Evolutionary conservation across 2,797 vertebrate genomes (phyloP).

Genomic region (Sebastes goodei): DNA sequence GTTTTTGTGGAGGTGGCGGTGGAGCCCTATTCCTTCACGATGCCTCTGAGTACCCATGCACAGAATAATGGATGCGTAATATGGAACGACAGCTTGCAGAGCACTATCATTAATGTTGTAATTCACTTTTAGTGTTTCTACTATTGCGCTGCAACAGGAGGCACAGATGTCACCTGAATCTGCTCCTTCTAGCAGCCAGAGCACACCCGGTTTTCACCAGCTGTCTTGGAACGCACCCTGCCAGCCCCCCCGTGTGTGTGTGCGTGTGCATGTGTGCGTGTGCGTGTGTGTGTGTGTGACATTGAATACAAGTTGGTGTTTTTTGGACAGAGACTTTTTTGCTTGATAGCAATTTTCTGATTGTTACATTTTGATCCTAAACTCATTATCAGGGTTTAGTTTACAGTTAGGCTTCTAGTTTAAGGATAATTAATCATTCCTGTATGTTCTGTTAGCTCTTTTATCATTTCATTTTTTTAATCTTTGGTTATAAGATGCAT

Average conservation of each 20-base stretch:
- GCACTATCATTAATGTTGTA: conserved; percentile 81
- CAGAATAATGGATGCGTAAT: conserved; percentile 77
- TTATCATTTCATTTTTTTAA: neutral
- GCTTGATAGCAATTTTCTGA: neutral
- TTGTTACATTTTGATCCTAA: neutral
- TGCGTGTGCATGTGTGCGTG: neutral
- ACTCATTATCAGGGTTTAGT: neutral
- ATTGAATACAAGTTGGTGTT: conserved; percentile 4
- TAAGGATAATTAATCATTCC: neutral
- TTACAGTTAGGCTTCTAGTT: neutral
- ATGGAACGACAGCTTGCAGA: conserved; percentile 81
- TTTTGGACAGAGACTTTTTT: neutral
- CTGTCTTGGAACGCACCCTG: conserved; percentile 69
- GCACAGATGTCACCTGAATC: conserved; percentile 82
- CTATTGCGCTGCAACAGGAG: conserved; percentile 78
- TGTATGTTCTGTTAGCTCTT: neutral
- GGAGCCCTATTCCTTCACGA: conserved; percentile 49
- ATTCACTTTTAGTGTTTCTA: conserved; percentile 82
- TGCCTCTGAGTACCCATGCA: conserved; percentile 72
- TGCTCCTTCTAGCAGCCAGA: conserved; percentile 72
- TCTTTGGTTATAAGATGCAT: neutral
- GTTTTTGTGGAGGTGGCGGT: neutral
- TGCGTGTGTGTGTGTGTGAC: neutral
- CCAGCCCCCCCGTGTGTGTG: conserved; percentile 36
- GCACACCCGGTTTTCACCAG: conserved; percentile 73